Percentiles rank a stretch among this genome's conserved stretches.
Conservation (phyloP, 2,888 invertebrate species). For the Aspidiotus rigidus region DNA sequence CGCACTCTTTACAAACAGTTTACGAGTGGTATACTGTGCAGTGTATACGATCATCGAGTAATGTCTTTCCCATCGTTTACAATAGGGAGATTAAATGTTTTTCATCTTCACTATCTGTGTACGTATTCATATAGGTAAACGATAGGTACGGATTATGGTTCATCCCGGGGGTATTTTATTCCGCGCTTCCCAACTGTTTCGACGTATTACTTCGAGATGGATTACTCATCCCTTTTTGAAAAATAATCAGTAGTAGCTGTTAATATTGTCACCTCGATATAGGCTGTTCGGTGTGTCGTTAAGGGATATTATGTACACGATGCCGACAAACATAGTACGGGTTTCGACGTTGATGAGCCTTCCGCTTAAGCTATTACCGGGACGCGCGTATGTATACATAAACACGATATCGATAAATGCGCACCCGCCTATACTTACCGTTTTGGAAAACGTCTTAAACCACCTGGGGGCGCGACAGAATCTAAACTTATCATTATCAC, state of each 20-base stretch:
- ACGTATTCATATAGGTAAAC: slow-evolving; percentile 18
- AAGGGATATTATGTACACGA: slow-evolving; percentile 15
- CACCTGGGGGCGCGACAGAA: slow-evolving; percentile 18
- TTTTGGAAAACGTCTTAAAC: slow-evolving; percentile 7
- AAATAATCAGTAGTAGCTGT: slow-evolving; percentile 31
- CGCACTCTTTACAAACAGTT: too few relatives aligned
- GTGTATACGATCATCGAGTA: too few relatives aligned
- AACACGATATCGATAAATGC: neutral
- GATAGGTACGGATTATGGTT: slow-evolving; percentile 30
- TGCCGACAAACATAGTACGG: slow-evolving; percentile 23
- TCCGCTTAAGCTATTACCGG: slow-evolving; percentile 21
- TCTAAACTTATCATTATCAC: slow-evolving; percentile 19
- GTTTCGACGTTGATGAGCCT: slow-evolving; percentile 18
- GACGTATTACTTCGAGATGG: slow-evolving; percentile 14
- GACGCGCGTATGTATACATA: neutral
- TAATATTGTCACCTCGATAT: slow-evolving; percentile 29
- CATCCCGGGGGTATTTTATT: slow-evolving; percentile 15
- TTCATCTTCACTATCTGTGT: neutral
- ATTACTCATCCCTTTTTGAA: slow-evolving; percentile 30
- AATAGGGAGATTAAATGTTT: too few relatives aligned
- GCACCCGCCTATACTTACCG: neutral
- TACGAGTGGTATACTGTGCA: too few relatives aligned
- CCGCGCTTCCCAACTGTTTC: slow-evolving; percentile 7
- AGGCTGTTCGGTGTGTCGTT: slow-evolving; percentile 7
- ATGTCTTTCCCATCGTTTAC: too few relatives aligned